A percentile compares a stretch with the other conserved stretches of the same genome.
Evolutionary conservation across 2,888 invertebrate species (phyloP).

Genomic region (Phalangium opilio): DNA sequence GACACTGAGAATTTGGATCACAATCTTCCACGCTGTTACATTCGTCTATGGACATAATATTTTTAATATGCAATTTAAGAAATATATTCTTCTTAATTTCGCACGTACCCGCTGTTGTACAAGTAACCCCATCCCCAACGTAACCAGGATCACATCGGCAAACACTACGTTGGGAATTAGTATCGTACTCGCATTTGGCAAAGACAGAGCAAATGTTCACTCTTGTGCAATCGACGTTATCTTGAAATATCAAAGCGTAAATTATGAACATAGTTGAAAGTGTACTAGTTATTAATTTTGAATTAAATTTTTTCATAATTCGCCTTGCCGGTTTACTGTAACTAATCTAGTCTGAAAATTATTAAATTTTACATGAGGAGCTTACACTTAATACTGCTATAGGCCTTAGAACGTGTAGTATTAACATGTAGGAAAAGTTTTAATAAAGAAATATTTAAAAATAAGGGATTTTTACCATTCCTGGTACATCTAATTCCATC

Average conservation of each 20-base stretch:
- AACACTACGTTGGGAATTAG: constrained; percentile 20
- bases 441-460: constrained; percentile 3
- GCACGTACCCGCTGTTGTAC: constrained; percentile 12
- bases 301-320: too few relatives aligned
- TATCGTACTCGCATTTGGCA: constrained; percentile 47
- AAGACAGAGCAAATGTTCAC: constrained; percentile 63
- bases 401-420: too few relatives aligned
- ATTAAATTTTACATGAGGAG: too few relatives aligned
- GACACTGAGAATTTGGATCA: constrained; percentile 17
- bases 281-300: too few relatives aligned
- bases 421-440: too few relatives aligned
- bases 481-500: constrained; percentile 28
- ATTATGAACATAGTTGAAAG: too few relatives aligned
- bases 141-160: constrained; percentile 32
- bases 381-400: too few relatives aligned
- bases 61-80: neutral
- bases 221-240: constrained; percentile 42
- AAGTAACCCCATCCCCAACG: constrained; percentile 31
- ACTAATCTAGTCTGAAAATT: too few relatives aligned
- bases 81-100: too few relatives aligned
- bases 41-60: constrained; percentile 8
- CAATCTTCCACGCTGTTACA: constrained; percentile 23
- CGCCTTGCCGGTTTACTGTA: too few relatives aligned
- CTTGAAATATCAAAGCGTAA: too few relatives aligned
- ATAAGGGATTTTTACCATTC: too few relatives aligned